phyloP scores from a whole-genome alignment of 2,797 vertebrate species.

The Spinus olivaceus region DNA sequence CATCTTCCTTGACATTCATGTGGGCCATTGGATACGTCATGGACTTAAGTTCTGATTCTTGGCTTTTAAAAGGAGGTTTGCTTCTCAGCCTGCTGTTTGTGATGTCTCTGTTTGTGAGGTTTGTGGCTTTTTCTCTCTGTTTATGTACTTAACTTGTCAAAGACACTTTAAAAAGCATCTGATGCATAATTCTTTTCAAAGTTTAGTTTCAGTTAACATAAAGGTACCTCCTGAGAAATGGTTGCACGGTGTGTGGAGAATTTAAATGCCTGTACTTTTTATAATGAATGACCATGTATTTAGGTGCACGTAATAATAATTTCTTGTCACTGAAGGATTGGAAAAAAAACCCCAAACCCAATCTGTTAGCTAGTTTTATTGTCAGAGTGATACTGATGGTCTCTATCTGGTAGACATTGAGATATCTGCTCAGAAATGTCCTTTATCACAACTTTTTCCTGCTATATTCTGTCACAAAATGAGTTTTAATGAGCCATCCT shows the following conservation, averaged over 20 bases:
- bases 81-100: constrained; percentile 79
- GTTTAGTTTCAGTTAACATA: background rate
- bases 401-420: background rate
- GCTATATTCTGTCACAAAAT: background rate
- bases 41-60: constrained; percentile 89
- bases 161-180: background rate
- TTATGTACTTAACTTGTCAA: background rate
- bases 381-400: background rate
- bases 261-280: background rate
- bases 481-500: background rate
- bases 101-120: constrained; percentile 84
- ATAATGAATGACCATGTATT: background rate
- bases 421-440: background rate
- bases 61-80: constrained; percentile 91
- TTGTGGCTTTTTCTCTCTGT: constrained; percentile 41
- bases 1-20: constrained; percentile 73
- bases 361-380: background rate
- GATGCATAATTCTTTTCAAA: background rate
- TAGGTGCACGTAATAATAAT: background rate
- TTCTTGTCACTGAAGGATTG: background rate
- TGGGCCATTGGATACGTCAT: constrained; percentile 85
- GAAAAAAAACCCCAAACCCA: background rate
- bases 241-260: background rate
- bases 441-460: background rate
- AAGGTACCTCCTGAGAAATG: background rate